Evolutionary conservation across 1,140 invertebrate genomes (phyloP).

Genomic region (Campoletis sonorensis): DNA sequence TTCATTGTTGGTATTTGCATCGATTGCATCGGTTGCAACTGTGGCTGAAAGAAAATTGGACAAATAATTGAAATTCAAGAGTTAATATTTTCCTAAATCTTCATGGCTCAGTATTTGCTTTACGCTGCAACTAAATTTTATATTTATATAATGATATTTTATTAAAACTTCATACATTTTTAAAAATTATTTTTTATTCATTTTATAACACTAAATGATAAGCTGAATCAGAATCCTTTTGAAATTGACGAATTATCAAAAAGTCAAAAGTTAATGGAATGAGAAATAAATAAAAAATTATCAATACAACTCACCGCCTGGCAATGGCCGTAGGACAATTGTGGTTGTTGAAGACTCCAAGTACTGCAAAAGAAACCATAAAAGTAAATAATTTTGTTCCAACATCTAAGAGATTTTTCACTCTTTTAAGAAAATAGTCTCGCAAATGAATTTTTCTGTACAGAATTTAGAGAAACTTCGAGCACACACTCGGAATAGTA

Average conservation of each 20-base stretch:
- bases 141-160: too few relatives aligned
- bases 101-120: not conserved
- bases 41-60: conserved; percentile 59
- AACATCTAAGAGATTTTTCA: conserved; percentile 12
- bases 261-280: too few relatives aligned
- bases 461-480: too few relatives aligned
- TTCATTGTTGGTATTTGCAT: conserved; percentile 76
- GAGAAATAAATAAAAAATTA: not conserved
- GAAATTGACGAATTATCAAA: too few relatives aligned
- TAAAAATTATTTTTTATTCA: too few relatives aligned
- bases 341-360: conserved; percentile 70
- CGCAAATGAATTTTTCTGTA: too few relatives aligned
- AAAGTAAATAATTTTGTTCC: conserved; percentile 9
- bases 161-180: too few relatives aligned
- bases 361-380: conserved; percentile 57
- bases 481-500: too few relatives aligned
- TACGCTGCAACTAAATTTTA: too few relatives aligned
- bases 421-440: not conserved
- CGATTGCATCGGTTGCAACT: conserved; percentile 73
- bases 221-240: too few relatives aligned
- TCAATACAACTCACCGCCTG: conserved; percentile 63
- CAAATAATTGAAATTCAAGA: not conserved
- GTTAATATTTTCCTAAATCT: not conserved
- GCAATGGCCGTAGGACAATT: conserved; percentile 68
- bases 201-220: too few relatives aligned